These are phyloP conservation scores for Deroplatys truncata DNA, from an alignment of 2,888 invertebrate species.

Conservation along the genomic window DNA sequence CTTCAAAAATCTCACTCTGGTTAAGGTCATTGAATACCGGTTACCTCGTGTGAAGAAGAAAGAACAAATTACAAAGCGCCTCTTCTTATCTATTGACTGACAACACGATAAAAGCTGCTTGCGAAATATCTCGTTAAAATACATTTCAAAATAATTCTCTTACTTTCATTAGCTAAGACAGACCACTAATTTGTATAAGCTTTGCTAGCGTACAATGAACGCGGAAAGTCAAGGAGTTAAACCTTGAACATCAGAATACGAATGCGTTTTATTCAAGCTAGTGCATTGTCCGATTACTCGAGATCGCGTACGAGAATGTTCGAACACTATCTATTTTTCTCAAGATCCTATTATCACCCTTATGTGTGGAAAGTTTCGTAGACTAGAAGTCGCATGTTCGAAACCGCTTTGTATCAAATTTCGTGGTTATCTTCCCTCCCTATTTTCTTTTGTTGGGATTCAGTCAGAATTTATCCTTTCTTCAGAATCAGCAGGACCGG, in stretches of 20 bases:
- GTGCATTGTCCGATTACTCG: too few relatives aligned
- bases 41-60: neutral
- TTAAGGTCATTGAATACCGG: neutral
- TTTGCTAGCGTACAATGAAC: neutral
- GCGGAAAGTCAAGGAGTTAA: neutral
- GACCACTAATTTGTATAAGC: neutral
- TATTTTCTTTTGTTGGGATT: too few relatives aligned
- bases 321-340: too few relatives aligned
- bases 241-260: neutral
- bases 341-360: neutral
- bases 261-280: too few relatives aligned
- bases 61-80: too few relatives aligned
- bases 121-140: neutral
- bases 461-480: too few relatives aligned
- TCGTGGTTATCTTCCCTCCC: neutral
- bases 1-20: neutral
- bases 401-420: neutral
- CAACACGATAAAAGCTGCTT: neutral
- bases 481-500: neutral
- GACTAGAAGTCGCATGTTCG: neutral
- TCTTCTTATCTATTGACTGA: neutral
- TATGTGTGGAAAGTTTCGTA: neutral
- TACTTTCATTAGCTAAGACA: too few relatives aligned
- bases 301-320: too few relatives aligned
- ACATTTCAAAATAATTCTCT: too few relatives aligned